Conservation (phyloP, 2,797 vertebrate genomes). For the Myripristis murdjan region DNA sequence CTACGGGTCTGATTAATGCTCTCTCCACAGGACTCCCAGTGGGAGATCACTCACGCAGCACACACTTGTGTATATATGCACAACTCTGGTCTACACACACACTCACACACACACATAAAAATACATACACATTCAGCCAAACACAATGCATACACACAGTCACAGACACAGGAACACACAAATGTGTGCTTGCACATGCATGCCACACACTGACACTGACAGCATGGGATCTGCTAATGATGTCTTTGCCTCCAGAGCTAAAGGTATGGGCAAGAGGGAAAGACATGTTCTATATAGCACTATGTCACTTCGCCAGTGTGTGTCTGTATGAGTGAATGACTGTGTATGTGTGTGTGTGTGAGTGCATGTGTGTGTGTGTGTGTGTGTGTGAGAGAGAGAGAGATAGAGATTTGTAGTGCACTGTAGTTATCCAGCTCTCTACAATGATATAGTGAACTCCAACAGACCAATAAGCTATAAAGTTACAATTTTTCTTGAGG, state of each 20-base stretch:
- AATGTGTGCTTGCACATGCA: background rate
- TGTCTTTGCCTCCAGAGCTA: slow-evolving; percentile 49
- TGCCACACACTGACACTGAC: slow-evolving; percentile 41
- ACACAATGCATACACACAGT: too few relatives aligned
- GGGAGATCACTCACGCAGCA: slow-evolving; percentile 64
- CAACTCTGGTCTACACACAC: slow-evolving; percentile 20
- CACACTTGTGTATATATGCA: slow-evolving; percentile 33
- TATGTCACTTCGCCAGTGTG: slow-evolving; percentile 33
- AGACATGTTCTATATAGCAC: slow-evolving; percentile 27
- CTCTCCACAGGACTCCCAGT: slow-evolving; percentile 65
- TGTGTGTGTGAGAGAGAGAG: background rate
- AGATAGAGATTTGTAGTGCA: too few relatives aligned
- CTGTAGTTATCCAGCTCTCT: slow-evolving; percentile 24
- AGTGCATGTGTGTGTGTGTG: background rate
- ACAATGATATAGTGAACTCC: slow-evolving; percentile 33
- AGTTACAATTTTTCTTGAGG: slow-evolving; percentile 25
- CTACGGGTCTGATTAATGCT: slow-evolving; percentile 75
- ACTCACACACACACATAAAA: slow-evolving; percentile 7
- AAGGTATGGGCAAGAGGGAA: slow-evolving; percentile 37
- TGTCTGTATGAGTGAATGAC: background rate
- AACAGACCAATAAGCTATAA: slow-evolving; percentile 24
- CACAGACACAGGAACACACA: background rate
- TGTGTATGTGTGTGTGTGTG: slow-evolving; percentile 3
- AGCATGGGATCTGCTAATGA: slow-evolving; percentile 49
- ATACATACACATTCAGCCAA: too few relatives aligned